A percentile compares a stretch with the other conserved stretches of the same genome.
Conservation (phyloP, 2,888 invertebrate genomes). For the Cecidostiba fungosa region DNA sequence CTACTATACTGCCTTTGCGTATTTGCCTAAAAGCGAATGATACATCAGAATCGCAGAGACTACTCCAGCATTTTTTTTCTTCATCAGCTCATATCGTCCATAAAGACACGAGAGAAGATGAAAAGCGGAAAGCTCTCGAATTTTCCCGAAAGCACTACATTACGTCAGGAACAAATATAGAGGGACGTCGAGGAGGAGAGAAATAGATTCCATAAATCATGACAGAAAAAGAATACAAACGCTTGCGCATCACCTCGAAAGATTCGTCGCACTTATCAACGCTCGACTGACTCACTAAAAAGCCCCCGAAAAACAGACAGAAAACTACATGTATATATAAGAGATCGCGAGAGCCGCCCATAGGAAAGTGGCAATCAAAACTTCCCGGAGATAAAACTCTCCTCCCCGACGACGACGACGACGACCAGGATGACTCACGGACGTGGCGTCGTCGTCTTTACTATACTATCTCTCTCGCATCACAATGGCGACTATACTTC, state of each 20-base stretch:
- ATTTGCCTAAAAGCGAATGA: background rate
- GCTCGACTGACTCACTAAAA: slow-evolving; percentile 46
- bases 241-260: slow-evolving; percentile 11
- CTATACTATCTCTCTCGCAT: background rate
- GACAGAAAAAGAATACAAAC: background rate
- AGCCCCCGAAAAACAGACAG: slow-evolving; percentile 9
- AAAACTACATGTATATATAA: background rate
- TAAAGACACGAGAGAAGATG: background rate
- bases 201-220: slow-evolving; percentile 36
- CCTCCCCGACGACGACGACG: background rate
- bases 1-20: background rate
- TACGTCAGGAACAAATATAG: background rate
- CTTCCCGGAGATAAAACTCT: slow-evolving; percentile 8
- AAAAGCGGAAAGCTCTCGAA: slow-evolving; percentile 4
- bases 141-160: slow-evolving; percentile 22
- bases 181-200: background rate
- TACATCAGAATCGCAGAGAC: background rate
- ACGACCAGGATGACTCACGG: slow-evolving; percentile 11
- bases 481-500: too few species aligned
- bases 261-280: slow-evolving; percentile 52
- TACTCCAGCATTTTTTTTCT: too few species aligned
- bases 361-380: slow-evolving; percentile 55
- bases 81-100: too few species aligned
- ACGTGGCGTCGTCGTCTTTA: background rate
- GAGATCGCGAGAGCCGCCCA: background rate